phyloP scores from a whole-genome alignment of 2,113 vertebrate species.

The Oceanites oceanicus region DNA sequence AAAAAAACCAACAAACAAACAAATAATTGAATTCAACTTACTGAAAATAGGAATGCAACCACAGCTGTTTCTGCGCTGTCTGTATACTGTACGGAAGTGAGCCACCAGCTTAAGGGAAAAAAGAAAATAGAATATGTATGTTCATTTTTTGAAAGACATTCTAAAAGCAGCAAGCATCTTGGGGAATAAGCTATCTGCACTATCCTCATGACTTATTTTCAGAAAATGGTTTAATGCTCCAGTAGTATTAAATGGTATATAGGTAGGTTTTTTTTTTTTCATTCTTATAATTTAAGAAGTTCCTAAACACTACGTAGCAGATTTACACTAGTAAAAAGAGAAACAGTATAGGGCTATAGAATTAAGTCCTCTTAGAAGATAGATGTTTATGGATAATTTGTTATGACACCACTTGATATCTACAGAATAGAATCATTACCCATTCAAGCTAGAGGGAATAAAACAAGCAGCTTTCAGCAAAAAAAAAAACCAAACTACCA shows the following conservation, averaged over 20 bases:
- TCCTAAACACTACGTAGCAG: neutral
- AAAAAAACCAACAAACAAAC: neutral
- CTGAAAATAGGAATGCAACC: constrained; percentile 97
- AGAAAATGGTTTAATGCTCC: neutral
- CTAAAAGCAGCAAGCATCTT: neutral
- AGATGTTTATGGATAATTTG: neutral
- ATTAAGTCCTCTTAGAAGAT: neutral
- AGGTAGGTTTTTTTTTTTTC: neutral
- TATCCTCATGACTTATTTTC: neutral
- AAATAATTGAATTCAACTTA: constrained; percentile 74
- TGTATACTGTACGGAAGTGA: constrained; percentile 95
- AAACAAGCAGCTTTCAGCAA: neutral
- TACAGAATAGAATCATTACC: neutral
- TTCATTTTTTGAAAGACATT: neutral
- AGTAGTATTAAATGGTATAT: neutral
- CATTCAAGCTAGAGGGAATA: neutral
- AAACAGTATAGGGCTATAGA: neutral
- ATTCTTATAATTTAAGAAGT: neutral
- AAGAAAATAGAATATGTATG: neutral
- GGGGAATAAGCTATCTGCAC: neutral
- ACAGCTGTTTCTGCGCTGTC: constrained; percentile 93
- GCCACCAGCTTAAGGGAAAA: constrained; percentile 84
- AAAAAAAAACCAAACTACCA: neutral
- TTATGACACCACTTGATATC: neutral
- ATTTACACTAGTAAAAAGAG: neutral